Percentiles rank a stretch among this genome's conserved stretches.
phyloP scores from a whole-genome alignment of 2,797 vertebrate genomes.

The Forpus xanthops region DNA sequence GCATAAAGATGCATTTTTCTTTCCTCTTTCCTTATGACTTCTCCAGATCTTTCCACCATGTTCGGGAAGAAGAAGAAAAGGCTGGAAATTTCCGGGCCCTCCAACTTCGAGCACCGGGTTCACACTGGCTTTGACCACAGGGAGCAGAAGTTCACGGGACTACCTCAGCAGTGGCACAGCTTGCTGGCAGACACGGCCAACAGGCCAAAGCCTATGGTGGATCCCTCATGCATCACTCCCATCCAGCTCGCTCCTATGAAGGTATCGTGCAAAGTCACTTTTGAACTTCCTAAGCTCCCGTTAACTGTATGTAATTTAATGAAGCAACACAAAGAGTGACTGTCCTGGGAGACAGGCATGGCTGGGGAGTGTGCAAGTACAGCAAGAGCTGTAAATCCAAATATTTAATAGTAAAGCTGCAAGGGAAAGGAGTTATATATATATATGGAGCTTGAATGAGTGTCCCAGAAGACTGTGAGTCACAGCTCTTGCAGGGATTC shows the following conservation, averaged over 20 bases:
- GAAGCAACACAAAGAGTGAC: accelerated
- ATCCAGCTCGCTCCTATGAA: constrained; percentile 99
- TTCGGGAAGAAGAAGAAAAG: constrained; percentile 99
- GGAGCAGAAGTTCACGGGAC: constrained; percentile 94
- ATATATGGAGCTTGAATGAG: neutral
- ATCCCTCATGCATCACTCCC: constrained; percentile 97
- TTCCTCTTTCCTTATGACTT: neutral
- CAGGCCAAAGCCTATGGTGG: constrained; percentile 97
- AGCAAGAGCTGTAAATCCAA: neutral
- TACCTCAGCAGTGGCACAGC: constrained; percentile 98
- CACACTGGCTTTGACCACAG: constrained; percentile 96
- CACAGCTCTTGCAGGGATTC: neutral
- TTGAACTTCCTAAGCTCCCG: neutral
- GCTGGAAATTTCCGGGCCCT: constrained; percentile 96
- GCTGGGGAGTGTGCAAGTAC: neutral
- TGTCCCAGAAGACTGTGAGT: neutral
- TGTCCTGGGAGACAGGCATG: accelerated
- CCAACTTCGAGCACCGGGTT: constrained; percentile 97
- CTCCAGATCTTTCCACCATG: constrained; percentile 92
- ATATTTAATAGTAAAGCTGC: neutral
- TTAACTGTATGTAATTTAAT: neutral
- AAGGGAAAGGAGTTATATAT: neutral
- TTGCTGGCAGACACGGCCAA: constrained; percentile 96
- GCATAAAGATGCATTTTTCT: neutral
- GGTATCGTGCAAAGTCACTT: constrained; percentile 72